Conservation (phyloP, 1,140 invertebrate genomes). For the Heliconius hewitsoni region DNA sequence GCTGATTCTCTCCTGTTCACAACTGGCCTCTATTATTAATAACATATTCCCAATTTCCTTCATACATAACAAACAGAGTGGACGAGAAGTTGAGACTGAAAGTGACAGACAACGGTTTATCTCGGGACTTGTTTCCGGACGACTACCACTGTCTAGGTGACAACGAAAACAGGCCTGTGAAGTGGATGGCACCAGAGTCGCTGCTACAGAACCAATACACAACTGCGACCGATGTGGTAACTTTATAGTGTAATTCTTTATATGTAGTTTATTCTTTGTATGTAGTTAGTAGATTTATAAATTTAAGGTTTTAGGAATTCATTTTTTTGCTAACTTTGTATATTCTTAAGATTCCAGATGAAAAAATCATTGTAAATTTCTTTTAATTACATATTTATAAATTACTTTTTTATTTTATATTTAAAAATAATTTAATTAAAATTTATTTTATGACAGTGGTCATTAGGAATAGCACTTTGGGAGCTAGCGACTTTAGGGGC, state of each 20-base stretch:
- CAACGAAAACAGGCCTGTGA: constrained; percentile 96
- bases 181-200: constrained; percentile 97
- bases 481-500: constrained; percentile 95
- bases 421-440: background rate
- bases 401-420: background rate
- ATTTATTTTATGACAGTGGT: constrained; percentile 86
- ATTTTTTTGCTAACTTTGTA: too few relatives aligned
- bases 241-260: constrained; percentile 42
- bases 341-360: too few relatives aligned
- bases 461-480: constrained; percentile 96
- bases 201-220: constrained; percentile 90
- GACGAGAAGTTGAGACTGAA: constrained; percentile 92
- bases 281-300: too few relatives aligned
- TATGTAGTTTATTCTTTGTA: too few relatives aligned
- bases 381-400: background rate
- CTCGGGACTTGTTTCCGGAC: constrained; percentile 95
- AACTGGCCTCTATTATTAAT: background rate
- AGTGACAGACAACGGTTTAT: constrained; percentile 93
- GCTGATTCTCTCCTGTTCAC: too few relatives aligned
- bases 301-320: too few relatives aligned
- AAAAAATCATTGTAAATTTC: too few relatives aligned
- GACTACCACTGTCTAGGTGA: constrained; percentile 97
- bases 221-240: constrained; percentile 91
- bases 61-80: constrained; percentile 79
- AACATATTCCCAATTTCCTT: background rate